phyloP scores from a whole-genome alignment of 2,888 invertebrate species.

The Corbicula japonica region DNA sequence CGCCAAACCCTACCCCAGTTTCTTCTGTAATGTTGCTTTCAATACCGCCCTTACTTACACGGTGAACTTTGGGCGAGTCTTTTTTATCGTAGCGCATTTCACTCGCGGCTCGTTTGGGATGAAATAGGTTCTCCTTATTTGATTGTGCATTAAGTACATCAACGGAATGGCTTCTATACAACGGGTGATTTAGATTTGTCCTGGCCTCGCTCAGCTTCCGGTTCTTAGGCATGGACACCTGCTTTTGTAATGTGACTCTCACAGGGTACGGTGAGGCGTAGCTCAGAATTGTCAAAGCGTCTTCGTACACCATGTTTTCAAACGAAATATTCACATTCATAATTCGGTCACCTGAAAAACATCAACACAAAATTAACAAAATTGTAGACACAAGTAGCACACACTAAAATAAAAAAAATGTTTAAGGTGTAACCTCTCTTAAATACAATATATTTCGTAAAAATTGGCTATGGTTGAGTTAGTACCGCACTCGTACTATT shows the following conservation, averaged over 20 bases:
- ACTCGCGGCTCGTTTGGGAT: conserved; percentile 76
- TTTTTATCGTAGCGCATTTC: conserved; percentile 69
- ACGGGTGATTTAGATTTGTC: conserved; percentile 91
- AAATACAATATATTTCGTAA: too few relatives aligned
- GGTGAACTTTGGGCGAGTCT: conserved; percentile 37
- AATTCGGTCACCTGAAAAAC: conserved; percentile 93
- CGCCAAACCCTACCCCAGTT: not conserved
- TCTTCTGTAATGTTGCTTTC: conserved; percentile 60
- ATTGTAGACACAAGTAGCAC: too few relatives aligned
- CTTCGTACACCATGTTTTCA: conserved; percentile 95
- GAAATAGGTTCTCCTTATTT: conserved; percentile 49
- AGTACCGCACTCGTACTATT: too few relatives aligned
- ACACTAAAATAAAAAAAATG: too few relatives aligned
- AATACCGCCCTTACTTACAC: conserved; percentile 1
- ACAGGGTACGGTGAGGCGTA: conserved; percentile 94
- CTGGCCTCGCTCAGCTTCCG: conserved; percentile 78
- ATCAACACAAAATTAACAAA: too few relatives aligned
- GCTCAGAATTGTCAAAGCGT: conserved; percentile 95
- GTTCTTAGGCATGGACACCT: conserved; percentile 82
- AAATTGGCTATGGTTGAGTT: too few relatives aligned
- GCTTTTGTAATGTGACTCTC: conserved; percentile 91
- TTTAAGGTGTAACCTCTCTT: too few relatives aligned
- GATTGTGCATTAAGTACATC: conserved; percentile 91
- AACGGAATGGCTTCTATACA: conserved; percentile 92
- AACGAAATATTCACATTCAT: conserved; percentile 95